phyloP scores from a whole-genome alignment of 2,113 vertebrate genomes.

The Phasianus colchicus region DNA sequence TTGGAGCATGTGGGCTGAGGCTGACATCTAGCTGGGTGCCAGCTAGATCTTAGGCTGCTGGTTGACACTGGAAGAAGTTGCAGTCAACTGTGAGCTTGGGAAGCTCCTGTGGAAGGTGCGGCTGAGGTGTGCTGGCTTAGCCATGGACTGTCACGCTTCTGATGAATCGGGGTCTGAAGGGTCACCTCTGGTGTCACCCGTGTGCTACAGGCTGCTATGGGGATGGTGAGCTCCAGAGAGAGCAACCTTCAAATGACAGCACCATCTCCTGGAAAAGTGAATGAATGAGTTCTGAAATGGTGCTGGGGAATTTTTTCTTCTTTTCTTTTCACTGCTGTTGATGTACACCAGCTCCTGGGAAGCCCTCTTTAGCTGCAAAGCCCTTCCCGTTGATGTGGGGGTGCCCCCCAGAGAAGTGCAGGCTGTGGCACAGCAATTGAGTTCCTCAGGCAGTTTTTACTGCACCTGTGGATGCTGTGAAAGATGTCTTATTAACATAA shows the following conservation, averaged over 20 bases:
- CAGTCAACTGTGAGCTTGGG: not conserved
- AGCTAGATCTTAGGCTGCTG: not conserved
- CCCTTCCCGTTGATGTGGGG: not conserved
- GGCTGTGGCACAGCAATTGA: not conserved
- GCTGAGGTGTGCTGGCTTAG: not conserved
- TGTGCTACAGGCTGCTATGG: not conserved
- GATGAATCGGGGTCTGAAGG: not conserved
- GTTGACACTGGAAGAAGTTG: not conserved
- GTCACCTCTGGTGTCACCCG: not conserved
- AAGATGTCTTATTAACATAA: not conserved
- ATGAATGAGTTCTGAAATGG: not conserved
- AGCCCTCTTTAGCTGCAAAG: not conserved
- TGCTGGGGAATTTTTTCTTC: not conserved
- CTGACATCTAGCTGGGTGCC: accelerated
- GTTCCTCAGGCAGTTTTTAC: not conserved
- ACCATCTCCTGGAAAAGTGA: not conserved
- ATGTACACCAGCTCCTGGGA: not conserved
- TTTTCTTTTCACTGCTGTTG: not conserved
- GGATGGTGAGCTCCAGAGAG: not conserved
- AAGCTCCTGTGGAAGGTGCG: not conserved
- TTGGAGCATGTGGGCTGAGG: not conserved
- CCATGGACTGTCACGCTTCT: not conserved
- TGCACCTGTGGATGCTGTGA: not conserved
- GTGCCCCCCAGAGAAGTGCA: not conserved
- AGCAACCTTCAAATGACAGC: not conserved